Evolutionary conservation across 2,888 invertebrate species (phyloP).

Genomic region (Prenolepis imparis): DNA sequence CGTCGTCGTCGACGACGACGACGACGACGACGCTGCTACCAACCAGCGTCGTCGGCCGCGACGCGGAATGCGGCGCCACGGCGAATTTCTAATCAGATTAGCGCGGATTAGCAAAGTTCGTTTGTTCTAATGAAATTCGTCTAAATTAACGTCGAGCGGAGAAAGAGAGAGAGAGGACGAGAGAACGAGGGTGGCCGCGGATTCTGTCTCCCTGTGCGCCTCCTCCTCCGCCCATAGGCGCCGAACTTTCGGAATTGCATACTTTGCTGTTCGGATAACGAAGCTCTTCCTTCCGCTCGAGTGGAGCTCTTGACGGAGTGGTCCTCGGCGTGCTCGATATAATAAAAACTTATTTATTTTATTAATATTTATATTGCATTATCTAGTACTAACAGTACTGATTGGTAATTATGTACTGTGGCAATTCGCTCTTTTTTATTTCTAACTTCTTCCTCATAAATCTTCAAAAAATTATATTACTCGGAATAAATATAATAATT

Average conservation of each 20-base stretch:
- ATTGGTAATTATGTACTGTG: not conserved
- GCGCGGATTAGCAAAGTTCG: conserved; percentile 86
- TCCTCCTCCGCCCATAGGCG: conserved; percentile 38
- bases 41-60: conserved; percentile 65
- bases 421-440: not conserved
- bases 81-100: conserved; percentile 86
- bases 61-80: conserved; percentile 81
- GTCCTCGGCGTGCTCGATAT: not conserved
- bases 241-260: conserved; percentile 50
- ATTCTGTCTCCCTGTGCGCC: conserved; percentile 26
- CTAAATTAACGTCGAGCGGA: conserved; percentile 85
- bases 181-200: conserved; percentile 41
- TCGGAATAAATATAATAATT: no score
- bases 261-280: conserved; percentile 39
- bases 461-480: not conserved
- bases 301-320: not conserved
- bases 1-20: conserved; percentile 66
- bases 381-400: not conserved
- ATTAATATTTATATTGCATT: not conserved
- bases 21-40: conserved; percentile 62
- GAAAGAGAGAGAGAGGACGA: conserved; percentile 56
- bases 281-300: conserved; percentile 15
- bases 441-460: not conserved
- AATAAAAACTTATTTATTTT: not conserved
- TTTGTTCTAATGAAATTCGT: conserved; percentile 86